Conservation (phyloP, 2,888 invertebrate genomes). For the Tipula unca region DNA sequence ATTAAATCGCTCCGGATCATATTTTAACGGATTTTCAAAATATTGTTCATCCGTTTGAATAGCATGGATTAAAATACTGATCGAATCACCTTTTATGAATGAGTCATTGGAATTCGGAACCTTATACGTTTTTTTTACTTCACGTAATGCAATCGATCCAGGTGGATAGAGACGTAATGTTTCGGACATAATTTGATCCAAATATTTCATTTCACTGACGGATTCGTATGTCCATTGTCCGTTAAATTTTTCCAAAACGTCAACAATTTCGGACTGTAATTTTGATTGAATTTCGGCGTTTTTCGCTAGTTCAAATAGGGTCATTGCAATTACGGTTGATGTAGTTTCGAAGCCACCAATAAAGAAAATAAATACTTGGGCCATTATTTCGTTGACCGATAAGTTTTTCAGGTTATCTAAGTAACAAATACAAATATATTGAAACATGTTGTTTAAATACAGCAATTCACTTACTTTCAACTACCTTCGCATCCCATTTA, state of each 20-base stretch:
- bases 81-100: not conserved
- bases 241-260: slow-evolving; percentile 31
- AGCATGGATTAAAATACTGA: not conserved
- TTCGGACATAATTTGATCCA: slow-evolving; percentile 36
- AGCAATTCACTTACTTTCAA: not conserved
- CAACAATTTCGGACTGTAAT: slow-evolving; percentile 34
- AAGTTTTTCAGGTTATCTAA: slow-evolving; percentile 25
- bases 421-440: slow-evolving; percentile 20
- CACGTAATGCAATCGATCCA: not conserved
- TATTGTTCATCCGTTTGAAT: not conserved
- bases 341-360: slow-evolving; percentile 44
- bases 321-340: slow-evolving; percentile 39
- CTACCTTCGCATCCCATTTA: not conserved
- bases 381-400: slow-evolving; percentile 31
- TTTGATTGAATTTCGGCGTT: slow-evolving; percentile 40
- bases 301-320: slow-evolving; percentile 37
- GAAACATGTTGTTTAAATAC: not conserved
- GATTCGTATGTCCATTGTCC: slow-evolving; percentile 39
- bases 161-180: not conserved
- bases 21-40: not conserved
- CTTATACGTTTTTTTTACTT: not conserved
- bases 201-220: slow-evolving; percentile 39
- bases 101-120: not conserved
- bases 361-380: slow-evolving; percentile 44
- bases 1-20: not conserved